Percentiles rank a stretch among this genome's conserved stretches.
These are phyloP conservation scores for Masticophis lateralis DNA, from an alignment of 2,797 vertebrate genomes.

Conservation along the genomic window DNA sequence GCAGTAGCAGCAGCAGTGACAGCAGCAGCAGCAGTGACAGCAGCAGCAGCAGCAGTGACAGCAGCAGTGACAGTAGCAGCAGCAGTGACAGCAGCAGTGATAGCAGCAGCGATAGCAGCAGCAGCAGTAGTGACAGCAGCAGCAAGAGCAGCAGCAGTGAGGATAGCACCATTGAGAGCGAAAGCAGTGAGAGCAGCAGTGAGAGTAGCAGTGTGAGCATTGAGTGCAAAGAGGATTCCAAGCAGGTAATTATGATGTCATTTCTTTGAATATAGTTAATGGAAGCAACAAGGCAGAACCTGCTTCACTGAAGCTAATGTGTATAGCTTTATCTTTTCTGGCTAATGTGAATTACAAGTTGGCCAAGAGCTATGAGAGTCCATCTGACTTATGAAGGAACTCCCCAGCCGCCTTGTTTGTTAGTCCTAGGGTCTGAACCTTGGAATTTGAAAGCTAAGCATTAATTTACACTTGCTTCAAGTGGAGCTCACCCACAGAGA, in stretches of 20 bases:
- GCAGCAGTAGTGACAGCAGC: background rate
- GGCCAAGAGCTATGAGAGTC: background rate
- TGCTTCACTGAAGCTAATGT: background rate
- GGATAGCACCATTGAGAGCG: background rate
- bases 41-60: background rate
- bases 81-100: fast-evolving
- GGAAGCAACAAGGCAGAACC: background rate
- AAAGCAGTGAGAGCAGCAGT: background rate
- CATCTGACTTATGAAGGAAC: background rate
- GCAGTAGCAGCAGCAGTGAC: fast-evolving
- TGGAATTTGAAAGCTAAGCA: background rate
- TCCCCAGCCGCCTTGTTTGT: background rate
- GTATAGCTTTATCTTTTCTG: background rate
- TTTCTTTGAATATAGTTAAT: background rate
- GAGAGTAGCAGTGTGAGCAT: background rate
- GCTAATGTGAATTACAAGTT: background rate
- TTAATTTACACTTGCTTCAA: background rate
- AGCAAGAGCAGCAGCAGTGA: background rate
- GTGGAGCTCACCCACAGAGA: background rate
- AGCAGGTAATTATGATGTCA: slow-evolving; percentile 17
- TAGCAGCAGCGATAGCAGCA: fast-evolving
- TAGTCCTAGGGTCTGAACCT: background rate
- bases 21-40: background rate
- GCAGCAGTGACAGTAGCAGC: background rate
- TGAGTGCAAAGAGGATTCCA: background rate